Base-by-base conservation (phyloP, 2,113 vertebrate species). In the Rhinopithecus roxellana region DNA sequence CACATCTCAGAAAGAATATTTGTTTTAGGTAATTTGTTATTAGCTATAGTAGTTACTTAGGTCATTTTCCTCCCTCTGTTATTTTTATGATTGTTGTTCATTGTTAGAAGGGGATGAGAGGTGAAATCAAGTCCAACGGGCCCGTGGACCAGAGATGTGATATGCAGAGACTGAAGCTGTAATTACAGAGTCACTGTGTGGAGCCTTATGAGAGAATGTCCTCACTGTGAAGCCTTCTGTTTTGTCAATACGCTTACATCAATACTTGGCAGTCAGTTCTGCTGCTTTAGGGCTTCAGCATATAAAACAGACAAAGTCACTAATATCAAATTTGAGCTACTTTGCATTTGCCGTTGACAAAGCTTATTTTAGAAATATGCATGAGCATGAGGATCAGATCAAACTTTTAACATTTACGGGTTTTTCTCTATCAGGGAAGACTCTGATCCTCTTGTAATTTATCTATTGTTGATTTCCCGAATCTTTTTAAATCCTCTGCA, bases 331-430 rank as follows among this genome's bases (percentile, higher is more conserved):
- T 86, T 96, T 97, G 96, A 98, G 61, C 95, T 97, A 87, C 97
- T 98, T 98, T 98, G 97, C 97, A 98, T 98, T 93, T 97, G 84
- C 92, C 97, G 96, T 97, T 98, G 98, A 98, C 98, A 98, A 98
- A 99, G 98, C 97, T 98, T 97, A 88, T 98, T 98, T 98, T 97
- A 98, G 98, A 98, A 98, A 95, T 96, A 96, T 98, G 93, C 97
- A 97, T 97, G 98, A 98, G 97, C 96, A 95, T 93, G 95, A 98
- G 98, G 98, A 97, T 98, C 97, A 98, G 98, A 98, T 89, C 93
- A 94, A 94, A 96, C 97, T 98, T 98, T 98, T 98, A 98, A 98
- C 89, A 98, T 98, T 98, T 98, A 97, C 93, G 23, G 78, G 97
- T 96, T 97, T 96, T 95, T 96, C 98, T 95, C 97, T 97, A 96